Evolutionary conservation across 2,888 invertebrate genomes (phyloP), one percentile per base, ranked within the genome.

Genomic region (Drosophila affinis): DNA sequence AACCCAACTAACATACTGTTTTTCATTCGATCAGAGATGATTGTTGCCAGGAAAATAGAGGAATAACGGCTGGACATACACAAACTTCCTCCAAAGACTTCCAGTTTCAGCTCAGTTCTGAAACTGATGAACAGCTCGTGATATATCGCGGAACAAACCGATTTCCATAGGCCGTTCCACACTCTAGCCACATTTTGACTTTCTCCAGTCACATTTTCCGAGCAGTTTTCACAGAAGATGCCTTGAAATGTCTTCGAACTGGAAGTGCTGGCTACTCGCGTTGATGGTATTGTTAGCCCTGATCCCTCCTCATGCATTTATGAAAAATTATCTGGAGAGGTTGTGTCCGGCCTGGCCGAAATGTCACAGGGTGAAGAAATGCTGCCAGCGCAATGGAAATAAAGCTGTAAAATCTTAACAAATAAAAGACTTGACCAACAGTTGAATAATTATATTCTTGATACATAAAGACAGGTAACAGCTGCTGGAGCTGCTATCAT

Each of bases 291-390:
- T n/a, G 14, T 0, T 7, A 3, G 39, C 14, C 6, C 7, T 7
- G n/a, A 39, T n/a, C 3, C 7, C 14, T 7, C 7, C 39, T 7
- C 39, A 7, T n/a, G 6, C n/a, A 7, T 6, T 2, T n/a, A 3
- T n/a, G 0, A n/a, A 39, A 14, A 6, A 12, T 0, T 39, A 6
- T 6, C 6, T 39, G 0, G 2, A 5, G 39, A 6, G n/a, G 1
- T n/a, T 39, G 39, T 39, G 39, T 3, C 39, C n/a, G 39, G 7
- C 39, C 39, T 39, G 39, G 39, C 39, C 39, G 1, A 39, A n/a
- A n/a, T 39, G 39, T 39, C 39, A n/a, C 39, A 14, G 39, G 39
- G 0, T 39, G 2, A 39, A 14, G 0, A 39, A 1, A n/a, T 39
- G 39, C 39, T 39, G 39, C 39, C 39, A 39, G 39, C 39, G 39